A percentile compares a stretch with the other conserved stretches of the same genome.
Conservation (phyloP, 1,140 invertebrate genomes). For the Atta cephalotes region DNA sequence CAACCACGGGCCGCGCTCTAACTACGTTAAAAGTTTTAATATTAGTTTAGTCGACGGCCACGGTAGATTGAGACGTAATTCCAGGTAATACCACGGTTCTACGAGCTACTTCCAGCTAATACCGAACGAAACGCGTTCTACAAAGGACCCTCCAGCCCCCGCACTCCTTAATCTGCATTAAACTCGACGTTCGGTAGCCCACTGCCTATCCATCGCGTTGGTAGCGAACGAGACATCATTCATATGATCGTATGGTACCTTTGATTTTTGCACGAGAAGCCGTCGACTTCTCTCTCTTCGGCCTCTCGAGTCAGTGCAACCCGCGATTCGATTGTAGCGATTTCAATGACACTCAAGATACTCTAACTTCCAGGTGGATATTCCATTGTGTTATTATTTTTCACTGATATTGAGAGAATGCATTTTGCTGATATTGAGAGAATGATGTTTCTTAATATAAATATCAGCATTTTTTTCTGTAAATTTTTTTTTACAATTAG, state of each 20-base stretch:
- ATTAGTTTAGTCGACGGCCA: slow-evolving; percentile 87
- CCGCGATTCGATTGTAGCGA: not conserved
- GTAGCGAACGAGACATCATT: slow-evolving; percentile 56
- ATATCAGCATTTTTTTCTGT: not conserved
- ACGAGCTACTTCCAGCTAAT: slow-evolving; percentile 85
- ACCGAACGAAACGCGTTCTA: slow-evolving; percentile 85
- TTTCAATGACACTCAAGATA: slow-evolving; percentile 15
- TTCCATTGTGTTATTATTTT: not conserved
- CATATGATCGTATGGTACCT: slow-evolving; percentile 71
- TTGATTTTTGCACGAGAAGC: slow-evolving; percentile 59
- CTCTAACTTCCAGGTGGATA: not conserved
- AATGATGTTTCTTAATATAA: not conserved
- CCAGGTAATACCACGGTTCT: slow-evolving; percentile 86
- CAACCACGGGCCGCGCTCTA: slow-evolving; percentile 84
- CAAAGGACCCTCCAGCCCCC: slow-evolving; percentile 82
- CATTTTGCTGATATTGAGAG: not conserved
- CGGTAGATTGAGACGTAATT: slow-evolving; percentile 87
- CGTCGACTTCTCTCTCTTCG: not conserved
- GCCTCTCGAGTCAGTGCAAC: not conserved
- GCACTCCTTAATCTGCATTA: slow-evolving; percentile 84
- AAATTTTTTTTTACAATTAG: not conserved
- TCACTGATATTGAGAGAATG: not conserved
- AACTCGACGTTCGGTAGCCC: slow-evolving; percentile 83
- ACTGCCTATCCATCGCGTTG: slow-evolving; percentile 69
- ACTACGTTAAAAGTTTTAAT: slow-evolving; percentile 87